These are phyloP conservation scores for Ectobius pallidus DNA, from an alignment of 2,888 invertebrate genomes.

Conservation along the genomic window DNA sequence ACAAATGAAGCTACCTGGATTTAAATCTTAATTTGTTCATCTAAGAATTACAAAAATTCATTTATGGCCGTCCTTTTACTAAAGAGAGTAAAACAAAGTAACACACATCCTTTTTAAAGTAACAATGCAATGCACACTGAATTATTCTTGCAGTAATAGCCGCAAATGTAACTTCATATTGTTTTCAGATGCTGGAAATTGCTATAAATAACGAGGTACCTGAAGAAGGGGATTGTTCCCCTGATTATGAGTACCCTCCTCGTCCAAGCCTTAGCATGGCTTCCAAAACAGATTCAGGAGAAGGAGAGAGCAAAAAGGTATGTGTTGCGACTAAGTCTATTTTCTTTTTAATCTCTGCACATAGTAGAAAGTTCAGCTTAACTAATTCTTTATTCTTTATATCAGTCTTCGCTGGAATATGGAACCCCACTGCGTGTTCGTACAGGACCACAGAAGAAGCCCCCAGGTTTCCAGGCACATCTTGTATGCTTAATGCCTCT, in stretches of 20 bases:
- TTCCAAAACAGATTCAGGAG: constrained; percentile 47
- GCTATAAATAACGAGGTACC: constrained; percentile 83
- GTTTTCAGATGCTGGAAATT: constrained; percentile 81
- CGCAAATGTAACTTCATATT: too few species aligned
- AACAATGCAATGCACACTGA: too few species aligned
- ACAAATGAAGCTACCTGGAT: too few species aligned
- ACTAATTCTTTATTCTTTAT: background rate
- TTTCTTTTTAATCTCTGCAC: too few species aligned
- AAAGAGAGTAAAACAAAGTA: too few species aligned
- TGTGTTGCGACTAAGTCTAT: too few species aligned
- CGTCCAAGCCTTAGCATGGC: constrained; percentile 45
- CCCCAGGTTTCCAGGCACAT: constrained; percentile 96
- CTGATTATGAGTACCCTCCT: constrained; percentile 78
- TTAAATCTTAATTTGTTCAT: too few species aligned
- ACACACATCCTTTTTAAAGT: too few species aligned
- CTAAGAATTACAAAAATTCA: too few species aligned
- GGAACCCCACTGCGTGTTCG: constrained; percentile 69
- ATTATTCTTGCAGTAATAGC: too few species aligned
- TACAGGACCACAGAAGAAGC: constrained; percentile 79
- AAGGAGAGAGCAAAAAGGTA: constrained; percentile 61
- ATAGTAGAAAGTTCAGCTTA: background rate
- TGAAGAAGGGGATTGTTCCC: constrained; percentile 80
- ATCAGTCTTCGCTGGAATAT: constrained; percentile 51
- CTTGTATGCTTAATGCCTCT: constrained; percentile 91
- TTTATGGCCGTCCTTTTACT: too few species aligned